These are phyloP conservation scores for Heliconius erato DNA, from an alignment of 2,888 invertebrate genomes.

Conservation along the genomic window DNA sequence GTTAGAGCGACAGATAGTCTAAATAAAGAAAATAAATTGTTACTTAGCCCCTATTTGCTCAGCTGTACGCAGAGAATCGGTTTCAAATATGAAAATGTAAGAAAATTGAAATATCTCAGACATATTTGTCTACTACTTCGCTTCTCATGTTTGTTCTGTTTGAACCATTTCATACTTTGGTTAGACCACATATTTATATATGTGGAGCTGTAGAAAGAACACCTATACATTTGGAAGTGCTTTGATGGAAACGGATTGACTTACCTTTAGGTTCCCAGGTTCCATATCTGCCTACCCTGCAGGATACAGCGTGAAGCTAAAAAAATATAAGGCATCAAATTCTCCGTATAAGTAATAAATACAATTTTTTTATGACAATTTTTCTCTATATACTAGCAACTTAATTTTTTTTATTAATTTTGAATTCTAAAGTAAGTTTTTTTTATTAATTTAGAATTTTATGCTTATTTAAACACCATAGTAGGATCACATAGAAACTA, in stretches of 20 bases:
- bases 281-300: neutral
- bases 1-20: neutral
- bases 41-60: neutral
- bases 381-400: too few species aligned
- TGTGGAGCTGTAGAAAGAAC: neutral
- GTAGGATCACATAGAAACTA: too few species aligned
- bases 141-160: neutral
- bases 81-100: constrained; percentile 11
- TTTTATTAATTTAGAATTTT: too few species aligned
- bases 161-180: neutral
- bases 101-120: constrained; percentile 14
- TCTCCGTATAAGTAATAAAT: too few species aligned
- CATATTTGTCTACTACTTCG: constrained; percentile 3
- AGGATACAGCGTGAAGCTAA: neutral
- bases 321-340: neutral
- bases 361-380: too few species aligned
- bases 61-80: neutral
- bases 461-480: too few species aligned
- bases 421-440: too few species aligned
- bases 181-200: neutral
- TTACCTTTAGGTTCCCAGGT: neutral
- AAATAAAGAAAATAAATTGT: neutral
- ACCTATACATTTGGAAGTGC: too few species aligned
- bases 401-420: too few species aligned
- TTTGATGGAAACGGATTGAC: neutral